Evolutionary conservation across 1,140 invertebrate genomes (phyloP).

Genomic region (Spodoptera frugiperda): DNA sequence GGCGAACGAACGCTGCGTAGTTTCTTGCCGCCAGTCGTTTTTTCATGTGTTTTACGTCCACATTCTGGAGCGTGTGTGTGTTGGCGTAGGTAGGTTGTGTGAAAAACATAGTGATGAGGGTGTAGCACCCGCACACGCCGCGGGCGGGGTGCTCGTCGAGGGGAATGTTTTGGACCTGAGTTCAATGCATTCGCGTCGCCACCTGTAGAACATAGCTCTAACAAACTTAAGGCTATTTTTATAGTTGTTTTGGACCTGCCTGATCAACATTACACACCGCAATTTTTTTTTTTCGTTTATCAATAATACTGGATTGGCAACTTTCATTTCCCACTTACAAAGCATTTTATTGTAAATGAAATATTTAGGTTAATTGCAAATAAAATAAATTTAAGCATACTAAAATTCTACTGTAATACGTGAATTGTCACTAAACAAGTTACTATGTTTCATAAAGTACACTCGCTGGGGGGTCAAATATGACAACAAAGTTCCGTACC

Average conservation of each 20-base stretch:
- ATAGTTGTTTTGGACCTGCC: not conserved
- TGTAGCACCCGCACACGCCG: conserved; percentile 46
- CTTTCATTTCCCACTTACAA: too few species aligned
- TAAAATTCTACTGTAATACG: too few species aligned
- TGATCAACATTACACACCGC: too few species aligned
- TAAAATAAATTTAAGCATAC: too few species aligned
- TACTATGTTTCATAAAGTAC: not conserved
- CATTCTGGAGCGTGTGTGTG: conserved; percentile 54
- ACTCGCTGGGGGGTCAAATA: conserved; percentile 44
- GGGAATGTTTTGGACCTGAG: conserved; percentile 69
- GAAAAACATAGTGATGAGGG: conserved; percentile 64
- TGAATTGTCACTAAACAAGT: not conserved
- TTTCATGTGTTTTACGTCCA: conserved; percentile 58
- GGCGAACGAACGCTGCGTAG: conserved; percentile 66
- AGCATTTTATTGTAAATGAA: too few species aligned
- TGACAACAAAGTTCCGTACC: conserved; percentile 22
- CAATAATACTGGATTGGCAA: not conserved
- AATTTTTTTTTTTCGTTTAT: not conserved
- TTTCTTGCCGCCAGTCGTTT: conserved; percentile 64
- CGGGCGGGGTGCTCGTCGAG: conserved; percentile 45
- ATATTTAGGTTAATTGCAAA: too few species aligned
- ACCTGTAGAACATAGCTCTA: conserved; percentile 67
- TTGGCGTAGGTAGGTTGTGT: conserved; percentile 53
- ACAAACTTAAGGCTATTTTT: not conserved
- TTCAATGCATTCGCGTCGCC: conserved; percentile 72